Base-by-base conservation (phyloP, 2,888 invertebrate species). In the Rugalucina vietnamica region DNA sequence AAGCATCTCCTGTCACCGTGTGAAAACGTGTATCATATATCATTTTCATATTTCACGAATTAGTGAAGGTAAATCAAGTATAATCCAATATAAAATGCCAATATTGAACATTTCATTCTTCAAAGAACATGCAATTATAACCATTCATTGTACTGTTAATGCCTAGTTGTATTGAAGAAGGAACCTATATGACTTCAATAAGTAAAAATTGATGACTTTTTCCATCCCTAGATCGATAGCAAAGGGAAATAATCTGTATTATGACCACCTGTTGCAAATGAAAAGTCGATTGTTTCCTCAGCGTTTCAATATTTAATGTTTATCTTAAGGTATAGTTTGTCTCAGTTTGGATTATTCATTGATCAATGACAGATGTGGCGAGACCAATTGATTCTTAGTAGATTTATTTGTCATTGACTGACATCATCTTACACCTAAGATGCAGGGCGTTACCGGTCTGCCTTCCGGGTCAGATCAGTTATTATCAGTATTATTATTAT, bases 241-340 rank as follows among this genome's bases (percentile, higher is more conserved):
- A 3, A 65, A 34, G 65, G 65, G 65, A 65, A n/a, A 29, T 34
- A 65, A 65, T 34, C 21, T 1, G 8, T 12, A 34, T 65, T 18
- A 3, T 1, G 4, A 65, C 29, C 65, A 65, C 65, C 65, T 65
- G 65, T 65, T 34, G 65, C 65, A 65, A 3, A 34, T 65, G 57
- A 65, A 65, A 65, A 65, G 65, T 65, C 65, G 65, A 65, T 65
- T 65, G 14, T 65, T 18, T 65, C 34, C 5, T 34, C 65, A 34
- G 24, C 34, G 21, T 34, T 54, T 65, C 65, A 65, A 65, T 34
- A 65, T 32, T 65, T 60, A 60, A 60, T 29, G 60, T 60, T 60
- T 60, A 12, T 29, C 8, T 29, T 12, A 60, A 27, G 21, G 8
- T 34, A 34, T 65, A 34, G 65, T 34, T 2, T 65, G 65, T 34